These are phyloP conservation scores for Hyposoter didymator DNA, from an alignment of 2,888 invertebrate species.

Conservation along the genomic window DNA sequence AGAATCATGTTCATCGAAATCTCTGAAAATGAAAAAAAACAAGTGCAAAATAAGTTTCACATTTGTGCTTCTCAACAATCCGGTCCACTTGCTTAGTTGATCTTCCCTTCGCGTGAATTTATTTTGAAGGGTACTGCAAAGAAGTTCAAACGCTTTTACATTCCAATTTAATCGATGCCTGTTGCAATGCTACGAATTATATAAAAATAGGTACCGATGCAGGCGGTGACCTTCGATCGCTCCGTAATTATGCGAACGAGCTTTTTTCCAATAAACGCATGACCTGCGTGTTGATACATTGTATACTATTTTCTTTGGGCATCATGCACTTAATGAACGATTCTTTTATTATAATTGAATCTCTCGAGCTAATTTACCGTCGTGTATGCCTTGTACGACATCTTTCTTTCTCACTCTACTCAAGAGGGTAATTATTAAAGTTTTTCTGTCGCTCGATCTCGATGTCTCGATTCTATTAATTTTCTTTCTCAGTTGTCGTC, in stretches of 20 bases:
- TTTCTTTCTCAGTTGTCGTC: background rate
- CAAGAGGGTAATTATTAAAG: slow-evolving; percentile 9
- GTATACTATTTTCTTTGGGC: background rate
- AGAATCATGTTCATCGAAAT: no score
- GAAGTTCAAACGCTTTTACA: slow-evolving; percentile 30
- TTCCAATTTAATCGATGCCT: slow-evolving; percentile 46
- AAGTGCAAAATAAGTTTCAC: background rate
- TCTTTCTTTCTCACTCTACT: slow-evolving; percentile 33
- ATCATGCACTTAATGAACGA: slow-evolving; percentile 15
- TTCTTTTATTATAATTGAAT: slow-evolving; percentile 41
- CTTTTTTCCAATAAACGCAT: background rate
- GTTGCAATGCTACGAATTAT: slow-evolving; percentile 19
- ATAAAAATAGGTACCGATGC: background rate
- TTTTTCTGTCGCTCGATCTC: slow-evolving; percentile 22
- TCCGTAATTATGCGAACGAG: background rate
- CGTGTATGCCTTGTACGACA: slow-evolving; percentile 1
- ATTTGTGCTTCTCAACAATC: slow-evolving; percentile 27
- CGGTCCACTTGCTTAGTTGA: slow-evolving; percentile 48
- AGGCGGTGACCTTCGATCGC: background rate
- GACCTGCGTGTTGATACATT: background rate
- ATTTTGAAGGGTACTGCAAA: background rate
- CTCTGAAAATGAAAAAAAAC: background rate
- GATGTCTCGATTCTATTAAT: background rate
- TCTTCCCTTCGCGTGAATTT: slow-evolving; percentile 10
- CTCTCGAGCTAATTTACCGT: slow-evolving; percentile 42